Conservation (phyloP, 2,797 vertebrate species). For the Borostomias antarcticus region DNA sequence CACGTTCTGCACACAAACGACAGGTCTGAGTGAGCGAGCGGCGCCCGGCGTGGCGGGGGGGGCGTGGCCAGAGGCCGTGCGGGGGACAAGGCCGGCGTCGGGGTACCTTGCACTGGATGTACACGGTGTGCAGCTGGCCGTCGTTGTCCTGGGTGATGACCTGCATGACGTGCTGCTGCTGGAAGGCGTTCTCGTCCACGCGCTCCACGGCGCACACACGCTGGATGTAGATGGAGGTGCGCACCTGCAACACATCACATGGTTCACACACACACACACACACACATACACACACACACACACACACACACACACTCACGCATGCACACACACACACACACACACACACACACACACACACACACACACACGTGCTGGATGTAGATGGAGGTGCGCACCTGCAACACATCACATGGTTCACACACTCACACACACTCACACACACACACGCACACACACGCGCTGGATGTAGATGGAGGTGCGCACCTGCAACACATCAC, state of each 20-base stretch:
- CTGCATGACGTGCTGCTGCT: constrained; percentile 91
- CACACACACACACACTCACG: too few relatives aligned
- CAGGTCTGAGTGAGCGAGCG: not conserved
- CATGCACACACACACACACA: too few relatives aligned
- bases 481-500: constrained; percentile 18
- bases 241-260: not conserved
- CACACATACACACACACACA: too few relatives aligned
- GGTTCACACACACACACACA: not conserved
- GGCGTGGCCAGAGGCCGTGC: too few relatives aligned
- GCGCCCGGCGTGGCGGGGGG: too few relatives aligned
- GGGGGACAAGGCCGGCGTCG: constrained; percentile 19
- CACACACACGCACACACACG: too few relatives aligned
- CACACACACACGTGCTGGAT: constrained; percentile 83
- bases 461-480: constrained; percentile 77
- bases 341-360: too few relatives aligned
- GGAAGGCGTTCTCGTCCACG: constrained; percentile 91
- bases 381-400: constrained; percentile 69
- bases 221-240: constrained; percentile 77
- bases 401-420: not conserved
- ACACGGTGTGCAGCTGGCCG: constrained; percentile 79
- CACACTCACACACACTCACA: too few relatives aligned
- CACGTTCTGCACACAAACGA: constrained; percentile 74
- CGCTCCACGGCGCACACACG: constrained; percentile 87
- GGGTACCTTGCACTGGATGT: constrained; percentile 91
- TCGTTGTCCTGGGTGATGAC: constrained; percentile 82